These are phyloP conservation scores for Chymomyza amoena DNA, from an alignment of 2,888 invertebrate genomes.

Conservation along the genomic window DNA sequence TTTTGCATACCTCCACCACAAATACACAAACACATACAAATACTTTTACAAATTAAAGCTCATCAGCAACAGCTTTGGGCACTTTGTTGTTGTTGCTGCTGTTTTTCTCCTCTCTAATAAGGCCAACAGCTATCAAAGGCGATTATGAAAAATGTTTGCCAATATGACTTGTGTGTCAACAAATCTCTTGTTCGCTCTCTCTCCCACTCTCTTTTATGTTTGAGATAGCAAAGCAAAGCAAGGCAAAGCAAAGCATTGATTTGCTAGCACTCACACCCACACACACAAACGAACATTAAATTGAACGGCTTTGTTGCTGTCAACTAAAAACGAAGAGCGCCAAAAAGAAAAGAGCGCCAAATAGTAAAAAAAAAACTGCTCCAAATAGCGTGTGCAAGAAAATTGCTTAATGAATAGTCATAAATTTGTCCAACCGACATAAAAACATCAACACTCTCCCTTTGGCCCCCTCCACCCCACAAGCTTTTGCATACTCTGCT, in stretches of 20 bases:
- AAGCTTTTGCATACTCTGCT: background rate
- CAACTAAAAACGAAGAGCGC: background rate
- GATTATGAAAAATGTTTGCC: constrained; percentile 32
- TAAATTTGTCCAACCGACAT: constrained; percentile 46
- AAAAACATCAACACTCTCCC: constrained; percentile 18
- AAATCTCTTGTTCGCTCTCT: background rate
- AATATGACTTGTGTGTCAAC: background rate
- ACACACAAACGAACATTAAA: constrained; percentile 5
- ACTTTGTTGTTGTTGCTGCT: background rate
- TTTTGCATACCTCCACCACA: no score
- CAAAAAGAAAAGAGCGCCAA: background rate
- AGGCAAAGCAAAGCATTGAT: constrained; percentile 1
- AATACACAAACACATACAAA: no score
- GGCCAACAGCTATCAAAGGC: constrained; percentile 6
- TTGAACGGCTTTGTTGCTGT: background rate
- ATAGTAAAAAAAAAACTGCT: background rate
- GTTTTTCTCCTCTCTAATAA: background rate
- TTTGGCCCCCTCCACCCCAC: background rate
- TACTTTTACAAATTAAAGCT: no score
- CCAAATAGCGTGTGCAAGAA: constrained; percentile 10
- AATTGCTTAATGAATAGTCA: constrained; percentile 53
- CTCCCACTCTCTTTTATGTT: background rate
- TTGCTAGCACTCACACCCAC: constrained; percentile 18
- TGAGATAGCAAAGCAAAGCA: background rate
- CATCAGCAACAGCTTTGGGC: no score